Base-by-base conservation (phyloP, 2,888 invertebrate species). In the Chymomyza procnemis region DNA sequence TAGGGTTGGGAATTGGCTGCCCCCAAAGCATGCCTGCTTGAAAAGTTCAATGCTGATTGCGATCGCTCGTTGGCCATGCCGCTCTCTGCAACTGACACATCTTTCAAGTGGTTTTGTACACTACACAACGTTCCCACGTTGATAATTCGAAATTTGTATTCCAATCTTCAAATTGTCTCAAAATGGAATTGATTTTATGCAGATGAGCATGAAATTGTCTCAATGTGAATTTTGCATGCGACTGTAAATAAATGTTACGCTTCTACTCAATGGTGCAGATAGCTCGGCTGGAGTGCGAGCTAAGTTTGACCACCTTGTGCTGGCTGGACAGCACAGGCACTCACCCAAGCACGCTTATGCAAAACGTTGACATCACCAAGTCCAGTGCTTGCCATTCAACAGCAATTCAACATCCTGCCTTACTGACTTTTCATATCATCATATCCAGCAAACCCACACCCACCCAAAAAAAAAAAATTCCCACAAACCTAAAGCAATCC, bases 101-200 rank as follows among this genome's bases (percentile, higher is more conserved):
- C 41, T 41, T 21, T 9, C 30, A 19, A n/a, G n/a, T 12, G 52
- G 60, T 57, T 61, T n/a, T 26, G 61, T 73, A 64, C 65, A 66
- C 56, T 64, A 61, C 52, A n/a, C 64, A 26, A 1, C 26, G 79
- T 84, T 88, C 88, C 88, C 85, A 79, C 79, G 87, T 83, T 89
- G 87, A 89, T 88, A 89, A 89, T 88, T 89, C 85, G 80, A 89
- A 90, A 89, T 90, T 90, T 90, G 89, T 90, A 90, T 90, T 89
- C 89, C 90, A 90, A 90, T 90, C 90, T 90, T 89, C 89, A 90
- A 90, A 90, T 90, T 90, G 90, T 90, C 90, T 89, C 89, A 89
- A 90, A 90, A 90, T 89, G 89, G 90, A 90, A 90, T 90, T 90
- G 90, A 90, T 90, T 90, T 90, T 90, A 90, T 90, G 90, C 90